These are phyloP conservation scores for Gryllus bimaculatus DNA, from an alignment of 1,140 invertebrate genomes.

Conservation along the genomic window DNA sequence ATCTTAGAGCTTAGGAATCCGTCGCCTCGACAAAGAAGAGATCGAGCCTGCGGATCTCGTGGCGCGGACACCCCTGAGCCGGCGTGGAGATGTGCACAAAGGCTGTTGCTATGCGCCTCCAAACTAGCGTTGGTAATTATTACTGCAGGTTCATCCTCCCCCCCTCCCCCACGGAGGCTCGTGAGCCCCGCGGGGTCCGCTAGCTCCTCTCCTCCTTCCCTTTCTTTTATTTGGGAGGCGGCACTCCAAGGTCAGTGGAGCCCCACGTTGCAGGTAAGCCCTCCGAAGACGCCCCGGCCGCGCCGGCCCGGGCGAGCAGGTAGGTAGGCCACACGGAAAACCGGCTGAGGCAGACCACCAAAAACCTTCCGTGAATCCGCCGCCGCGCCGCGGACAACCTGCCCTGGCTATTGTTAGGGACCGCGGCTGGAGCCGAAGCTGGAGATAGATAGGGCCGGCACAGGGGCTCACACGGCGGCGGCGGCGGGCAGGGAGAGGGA, in stretches of 20 bases:
- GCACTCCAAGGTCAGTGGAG: not conserved
- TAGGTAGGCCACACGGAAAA: not conserved
- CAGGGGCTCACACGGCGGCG: no score
- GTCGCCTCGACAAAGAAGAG: no score
- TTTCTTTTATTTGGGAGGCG: not conserved
- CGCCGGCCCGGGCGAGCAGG: not conserved
- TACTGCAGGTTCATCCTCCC: not conserved
- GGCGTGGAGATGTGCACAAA: not conserved
- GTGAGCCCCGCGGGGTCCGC: not conserved
- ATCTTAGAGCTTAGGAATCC: no score
- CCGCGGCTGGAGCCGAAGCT: no score
- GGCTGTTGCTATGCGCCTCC: not conserved
- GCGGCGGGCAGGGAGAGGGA: no score
- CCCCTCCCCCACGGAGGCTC: no score
- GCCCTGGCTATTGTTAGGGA: not conserved
- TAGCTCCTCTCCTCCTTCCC: not conserved
- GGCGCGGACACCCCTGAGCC: no score
- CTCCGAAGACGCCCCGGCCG: no score
- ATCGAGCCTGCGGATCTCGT: no score
- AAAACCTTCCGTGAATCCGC: not conserved
- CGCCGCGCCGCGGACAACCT: not conserved
- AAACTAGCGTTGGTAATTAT: conserved; percentile 1
- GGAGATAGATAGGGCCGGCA: no score
- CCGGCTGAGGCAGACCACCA: not conserved
- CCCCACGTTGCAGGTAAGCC: not conserved